Base-by-base conservation (phyloP, 2,888 invertebrate genomes). In the Drosophila infuscata region DNA sequence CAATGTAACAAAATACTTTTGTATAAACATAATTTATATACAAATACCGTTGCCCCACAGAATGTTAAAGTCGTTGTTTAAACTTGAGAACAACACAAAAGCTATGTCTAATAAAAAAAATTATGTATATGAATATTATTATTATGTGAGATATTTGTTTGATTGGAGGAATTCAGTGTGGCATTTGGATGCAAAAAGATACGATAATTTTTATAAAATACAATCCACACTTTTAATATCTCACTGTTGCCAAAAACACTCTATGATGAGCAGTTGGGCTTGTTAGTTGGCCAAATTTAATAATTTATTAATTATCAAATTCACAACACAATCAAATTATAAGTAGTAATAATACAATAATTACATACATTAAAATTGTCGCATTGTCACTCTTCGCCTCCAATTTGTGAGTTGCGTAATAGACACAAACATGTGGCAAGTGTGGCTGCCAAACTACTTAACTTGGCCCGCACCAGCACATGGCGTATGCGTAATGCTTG, bases 401-500 rank as follows among this genome's bases (percentile, higher is more conserved):
- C 25, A 53, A 25, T 52, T 64, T 36, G 29, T 1, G 15, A 0
- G 35, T 79, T 79, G 38, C 64, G 54, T 59, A 80, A 79, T 51
- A 25, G 29, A 38, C 48, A 32, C 0, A 60, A 36, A 32, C 46
- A 69, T 71, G 35, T 60, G 60, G 30, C 33, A 38, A 49, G 57
- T 70, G 59, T 25, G 56, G 7, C 49, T 62, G 74, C 65, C 70
- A 74, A 65, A 75, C 54, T 29, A 38, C 53, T 62, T 58, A 67
- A 68, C 61, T 61, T 20, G 58, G 11, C 52, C 53, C 56, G 5
- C 57, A 25, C 17, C 11, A 38, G 29, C 7, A 66, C 64, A 51
- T 49, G 70, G 61, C 88, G 88, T 81, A 83, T 83, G 87, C 76
- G 87, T 74, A 83, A 88, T 79, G 83, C 56, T 49, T 59, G 65